Base-by-base conservation (phyloP, 2,797 vertebrate species). In the Sebastes steindachneri region DNA sequence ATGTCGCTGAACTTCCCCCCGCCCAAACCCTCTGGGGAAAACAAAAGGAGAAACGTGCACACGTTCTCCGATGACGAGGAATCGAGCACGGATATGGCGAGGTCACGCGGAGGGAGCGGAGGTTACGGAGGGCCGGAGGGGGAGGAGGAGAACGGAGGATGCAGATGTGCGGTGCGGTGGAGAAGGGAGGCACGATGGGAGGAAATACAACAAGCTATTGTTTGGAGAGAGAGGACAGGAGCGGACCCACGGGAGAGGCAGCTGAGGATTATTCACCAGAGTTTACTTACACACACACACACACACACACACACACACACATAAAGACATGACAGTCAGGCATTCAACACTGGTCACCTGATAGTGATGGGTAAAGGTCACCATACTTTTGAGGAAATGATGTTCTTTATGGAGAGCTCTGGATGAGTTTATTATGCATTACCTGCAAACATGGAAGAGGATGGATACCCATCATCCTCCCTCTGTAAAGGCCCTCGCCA, bases 181-280 rank as follows among this genome's bases (percentile, higher is more conserved):
- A 88, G 82, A 86, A 88, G 85, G 85, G 84, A 91, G 91, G 92
- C 89, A 88, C 86, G 92, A 89, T 88, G 89, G 86, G 91, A 93
- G 92, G 93, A 93, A 91, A 86, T 87, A 96, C 95, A 96, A 95
- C 90, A 83, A 88, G 83, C 93, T 89, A 95, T 96, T 96, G 95
- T 96, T 95, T 91, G 85, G 84, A 86, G 83, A 80, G 79, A 79
- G 87, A 87, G 83, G 86, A 89, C 82, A 86, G 89, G 82, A 89
- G 77, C 7, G 60, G 79, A 89, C 64, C 90, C 92, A 93, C 73
- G 89, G 90, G 90, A 90, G 85, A 91, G 82, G 89, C 92, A 93
- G 93, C 90, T 91, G 91, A 93, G 91, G 79, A 80, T 68, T 73
- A 77, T 68, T 92, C 88, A 91, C 79, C 77, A 86, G 77, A 55